phyloP scores from a whole-genome alignment of 1,140 invertebrate species.

The Achroia grisella region DNA sequence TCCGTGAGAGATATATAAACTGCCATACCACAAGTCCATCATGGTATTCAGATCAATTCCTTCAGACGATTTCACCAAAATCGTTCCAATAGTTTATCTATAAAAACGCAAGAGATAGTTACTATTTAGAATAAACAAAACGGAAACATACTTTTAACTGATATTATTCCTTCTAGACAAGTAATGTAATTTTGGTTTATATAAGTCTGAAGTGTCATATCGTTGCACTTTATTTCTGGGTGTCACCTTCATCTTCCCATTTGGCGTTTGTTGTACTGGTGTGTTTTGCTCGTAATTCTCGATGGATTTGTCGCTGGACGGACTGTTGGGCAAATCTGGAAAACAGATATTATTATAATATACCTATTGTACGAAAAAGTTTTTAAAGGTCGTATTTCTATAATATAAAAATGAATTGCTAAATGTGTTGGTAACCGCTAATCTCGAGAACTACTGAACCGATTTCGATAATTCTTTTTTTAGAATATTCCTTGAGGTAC shows the following conservation, averaged over 20 bases:
- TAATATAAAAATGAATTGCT: no score
- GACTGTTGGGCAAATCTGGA: conserved; percentile 54
- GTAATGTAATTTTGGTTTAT: conserved; percentile 63
- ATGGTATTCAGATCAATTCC: no score
- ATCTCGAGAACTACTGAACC: no score
- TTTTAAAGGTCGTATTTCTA: background rate
- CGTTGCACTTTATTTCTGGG: conserved; percentile 41
- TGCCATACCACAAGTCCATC: no score
- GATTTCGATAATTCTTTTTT: no score
- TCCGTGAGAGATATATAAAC: no score
- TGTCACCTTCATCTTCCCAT: conserved; percentile 43
- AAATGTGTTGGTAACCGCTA: no score
- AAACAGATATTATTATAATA: conserved; percentile 1
- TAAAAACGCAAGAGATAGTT: no score
- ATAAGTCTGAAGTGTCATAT: conserved; percentile 58
- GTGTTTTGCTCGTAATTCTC: conserved; percentile 59
- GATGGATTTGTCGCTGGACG: conserved; percentile 63
- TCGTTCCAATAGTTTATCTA: no score
- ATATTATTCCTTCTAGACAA: conserved; percentile 54
- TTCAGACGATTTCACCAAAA: no score
- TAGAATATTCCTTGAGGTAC: no score
- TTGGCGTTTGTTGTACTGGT: conserved; percentile 20
- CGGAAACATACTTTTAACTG: conserved; percentile 13
- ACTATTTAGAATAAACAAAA: background rate
- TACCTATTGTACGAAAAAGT: background rate